Evolutionary conservation across 2,888 invertebrate genomes (phyloP).

Genomic region (Octodonta nipae): DNA sequence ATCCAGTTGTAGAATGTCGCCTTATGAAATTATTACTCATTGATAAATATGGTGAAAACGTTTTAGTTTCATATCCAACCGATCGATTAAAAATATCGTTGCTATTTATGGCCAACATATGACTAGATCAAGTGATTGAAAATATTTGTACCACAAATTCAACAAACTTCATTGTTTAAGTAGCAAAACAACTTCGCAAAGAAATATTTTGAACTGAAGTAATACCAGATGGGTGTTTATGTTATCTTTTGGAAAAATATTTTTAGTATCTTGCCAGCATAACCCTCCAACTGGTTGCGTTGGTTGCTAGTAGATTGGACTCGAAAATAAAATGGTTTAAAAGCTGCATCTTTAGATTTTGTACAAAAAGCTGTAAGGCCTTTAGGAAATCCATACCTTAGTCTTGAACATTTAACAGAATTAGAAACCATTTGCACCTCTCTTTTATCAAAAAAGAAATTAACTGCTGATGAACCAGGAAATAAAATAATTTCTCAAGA

Average conservation of each 20-base stretch:
- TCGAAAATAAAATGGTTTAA: constrained; percentile 5
- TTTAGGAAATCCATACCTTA: constrained; percentile 10
- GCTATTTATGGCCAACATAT: constrained; percentile 9
- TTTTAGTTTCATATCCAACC: constrained; percentile 18
- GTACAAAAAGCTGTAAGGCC: constrained; percentile 13
- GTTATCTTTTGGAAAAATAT: no score
- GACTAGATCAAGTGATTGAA: background rate
- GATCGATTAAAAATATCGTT: constrained; percentile 20
- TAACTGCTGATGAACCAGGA: constrained; percentile 3
- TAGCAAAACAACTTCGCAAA: no score
- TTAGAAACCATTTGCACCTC: background rate
- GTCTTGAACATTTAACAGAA: constrained; percentile 2
- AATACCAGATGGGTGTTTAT: no score
- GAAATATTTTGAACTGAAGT: no score
- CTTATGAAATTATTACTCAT: constrained; percentile 18
- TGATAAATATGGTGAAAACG: constrained; percentile 19
- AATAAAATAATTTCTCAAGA: constrained; percentile 15
- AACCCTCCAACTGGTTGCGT: background rate
- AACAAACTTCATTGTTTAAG: no score
- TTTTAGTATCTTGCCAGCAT: constrained; percentile 4
- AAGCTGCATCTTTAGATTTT: constrained; percentile 15
- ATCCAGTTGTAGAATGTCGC: constrained; percentile 7
- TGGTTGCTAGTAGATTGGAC: constrained; percentile 3
- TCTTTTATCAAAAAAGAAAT: constrained; percentile 5
- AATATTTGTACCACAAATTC: constrained; percentile 4